Conservation (phyloP, 2,113 vertebrate species). For the Colinus virginianus region DNA sequence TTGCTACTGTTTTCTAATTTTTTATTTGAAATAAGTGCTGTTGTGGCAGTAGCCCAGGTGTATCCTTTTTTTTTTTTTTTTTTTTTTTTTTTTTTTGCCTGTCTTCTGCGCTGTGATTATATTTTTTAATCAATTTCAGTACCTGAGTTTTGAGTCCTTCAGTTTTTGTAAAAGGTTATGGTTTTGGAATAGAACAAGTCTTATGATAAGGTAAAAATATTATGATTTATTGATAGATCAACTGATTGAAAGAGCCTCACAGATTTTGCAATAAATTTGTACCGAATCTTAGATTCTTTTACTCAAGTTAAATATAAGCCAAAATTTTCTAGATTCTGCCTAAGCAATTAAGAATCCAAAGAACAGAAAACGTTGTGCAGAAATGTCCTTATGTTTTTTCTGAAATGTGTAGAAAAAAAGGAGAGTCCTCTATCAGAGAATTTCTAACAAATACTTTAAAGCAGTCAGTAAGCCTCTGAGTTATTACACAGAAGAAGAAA, state of each 20-base stretch:
- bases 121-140: not conserved
- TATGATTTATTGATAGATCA: not conserved
- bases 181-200: not conserved
- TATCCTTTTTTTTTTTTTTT: not conserved
- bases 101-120: not conserved
- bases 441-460: conserved; percentile 18
- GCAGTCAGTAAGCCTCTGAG: not conserved
- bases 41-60: not conserved
- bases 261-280: not conserved
- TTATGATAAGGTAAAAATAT: accelerated
- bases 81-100: not conserved
- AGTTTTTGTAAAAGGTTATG: not conserved
- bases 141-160: not conserved
- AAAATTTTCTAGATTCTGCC: not conserved
- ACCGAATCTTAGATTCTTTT: not conserved
- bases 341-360: not conserved
- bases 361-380: not conserved
- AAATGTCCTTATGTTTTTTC: not conserved
- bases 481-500: conserved; percentile 51
- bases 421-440: not conserved
- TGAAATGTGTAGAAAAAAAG: not conserved
- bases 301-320: not conserved
- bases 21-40: not conserved
- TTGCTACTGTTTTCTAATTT: not conserved
- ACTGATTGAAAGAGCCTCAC: not conserved